Conservation (phyloP, 2,113 vertebrate genomes). For the Xenus cinereus region DNA sequence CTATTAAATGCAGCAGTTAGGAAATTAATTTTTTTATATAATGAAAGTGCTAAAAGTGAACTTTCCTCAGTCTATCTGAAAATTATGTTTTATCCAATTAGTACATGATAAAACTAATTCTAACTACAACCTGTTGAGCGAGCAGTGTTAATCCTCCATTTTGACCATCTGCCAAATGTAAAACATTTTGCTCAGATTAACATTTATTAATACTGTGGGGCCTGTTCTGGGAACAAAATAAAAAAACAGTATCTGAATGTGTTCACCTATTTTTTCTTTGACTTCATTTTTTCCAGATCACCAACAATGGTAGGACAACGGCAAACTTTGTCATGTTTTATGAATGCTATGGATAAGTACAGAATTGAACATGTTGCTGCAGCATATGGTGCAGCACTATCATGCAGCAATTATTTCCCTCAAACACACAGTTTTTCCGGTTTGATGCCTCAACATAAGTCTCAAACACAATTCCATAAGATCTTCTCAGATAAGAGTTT, state of each 20-base stretch:
- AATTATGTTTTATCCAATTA: background rate
- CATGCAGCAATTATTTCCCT: background rate
- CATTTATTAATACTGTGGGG: background rate
- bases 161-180: slow-evolving; percentile 33
- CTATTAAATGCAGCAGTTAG: background rate
- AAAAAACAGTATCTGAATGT: background rate
- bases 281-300: background rate
- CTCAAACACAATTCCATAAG: background rate
- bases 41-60: background rate
- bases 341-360: background rate
- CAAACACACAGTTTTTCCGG: background rate
- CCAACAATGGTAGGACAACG: background rate
- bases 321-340: background rate
- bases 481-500: background rate
- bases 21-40: background rate
- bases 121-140: background rate
- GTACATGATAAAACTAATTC: slow-evolving; percentile 30
- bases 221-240: background rate
- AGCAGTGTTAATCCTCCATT: slow-evolving; percentile 27
- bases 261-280: background rate
- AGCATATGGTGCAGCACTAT: background rate
- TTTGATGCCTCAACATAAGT: background rate
- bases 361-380: background rate
- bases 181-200: background rate
- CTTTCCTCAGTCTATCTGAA: background rate